Evolutionary conservation across 2,888 invertebrate genomes (phyloP).

Genomic region (Amaurobius ferox): DNA sequence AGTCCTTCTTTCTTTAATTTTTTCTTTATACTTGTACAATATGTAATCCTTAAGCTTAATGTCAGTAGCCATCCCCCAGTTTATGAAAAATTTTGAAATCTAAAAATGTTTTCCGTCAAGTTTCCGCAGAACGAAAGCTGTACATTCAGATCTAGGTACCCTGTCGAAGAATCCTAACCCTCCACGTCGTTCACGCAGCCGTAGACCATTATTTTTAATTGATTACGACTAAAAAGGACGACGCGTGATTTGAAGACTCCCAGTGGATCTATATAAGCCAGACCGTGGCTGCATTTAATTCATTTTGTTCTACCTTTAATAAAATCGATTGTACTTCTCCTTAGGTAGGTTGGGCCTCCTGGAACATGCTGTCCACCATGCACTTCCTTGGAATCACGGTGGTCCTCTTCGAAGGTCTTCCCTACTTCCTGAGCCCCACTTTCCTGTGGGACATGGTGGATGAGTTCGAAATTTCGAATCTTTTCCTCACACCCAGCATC

Average conservation of each 20-base stretch:
- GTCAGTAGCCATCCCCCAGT: no score
- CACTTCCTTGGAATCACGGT: conserved; percentile 79
- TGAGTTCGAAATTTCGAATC: conserved; percentile 78
- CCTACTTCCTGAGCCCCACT: conserved; percentile 79
- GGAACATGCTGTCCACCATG: conserved; percentile 80
- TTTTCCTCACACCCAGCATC: conserved; percentile 81
- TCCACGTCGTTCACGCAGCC: no score
- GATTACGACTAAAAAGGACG: not conserved
- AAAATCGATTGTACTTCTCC: not conserved
- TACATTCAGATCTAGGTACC: no score
- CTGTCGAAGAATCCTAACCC: no score
- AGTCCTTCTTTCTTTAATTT: no score
- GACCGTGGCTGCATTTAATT: not conserved
- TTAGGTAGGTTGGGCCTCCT: conserved; percentile 82
- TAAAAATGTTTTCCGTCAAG: no score
- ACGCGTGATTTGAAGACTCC: not conserved
- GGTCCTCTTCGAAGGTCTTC: conserved; percentile 81
- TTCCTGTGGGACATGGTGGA: conserved; percentile 76
- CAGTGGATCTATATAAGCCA: not conserved
- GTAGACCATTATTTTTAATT: not conserved
- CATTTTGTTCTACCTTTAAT: not conserved
- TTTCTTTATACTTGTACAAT: no score
- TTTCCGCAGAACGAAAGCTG: no score
- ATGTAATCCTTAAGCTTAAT: no score
- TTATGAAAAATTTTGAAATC: no score